Conservation (phyloP, 2,113 vertebrate genomes). For the Athene cunicularia region DNA sequence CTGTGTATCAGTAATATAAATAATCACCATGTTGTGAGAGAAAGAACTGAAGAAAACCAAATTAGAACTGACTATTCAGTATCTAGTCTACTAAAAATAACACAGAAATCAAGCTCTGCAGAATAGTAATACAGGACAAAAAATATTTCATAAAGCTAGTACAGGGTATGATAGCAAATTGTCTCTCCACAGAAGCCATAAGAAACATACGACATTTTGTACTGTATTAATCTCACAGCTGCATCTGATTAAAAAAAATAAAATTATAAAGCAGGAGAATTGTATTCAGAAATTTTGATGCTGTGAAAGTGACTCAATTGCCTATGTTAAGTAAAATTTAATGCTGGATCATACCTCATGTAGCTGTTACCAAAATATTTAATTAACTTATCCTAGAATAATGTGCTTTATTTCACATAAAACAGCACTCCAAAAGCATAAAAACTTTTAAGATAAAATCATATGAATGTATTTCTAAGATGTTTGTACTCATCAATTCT, state of each 20-base stretch:
- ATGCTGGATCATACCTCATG: not conserved
- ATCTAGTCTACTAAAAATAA: conserved; percentile 17
- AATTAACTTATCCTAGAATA: not conserved
- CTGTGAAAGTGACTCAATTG: not conserved
- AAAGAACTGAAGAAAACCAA: not conserved
- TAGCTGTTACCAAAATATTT: not conserved
- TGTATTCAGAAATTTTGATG: not conserved
- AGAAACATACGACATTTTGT: not conserved
- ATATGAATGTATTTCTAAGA: not conserved
- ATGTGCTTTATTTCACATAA: not conserved
- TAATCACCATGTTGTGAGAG: not conserved
- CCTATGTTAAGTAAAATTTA: not conserved
- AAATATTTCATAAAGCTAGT: not conserved
- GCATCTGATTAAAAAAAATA: not conserved
- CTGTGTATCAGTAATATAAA: not conserved
- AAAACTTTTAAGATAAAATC: not conserved
- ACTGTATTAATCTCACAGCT: not conserved
- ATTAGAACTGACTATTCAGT: conserved; percentile 1
- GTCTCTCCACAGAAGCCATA: not conserved
- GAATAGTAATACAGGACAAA: not conserved
- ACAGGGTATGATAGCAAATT: not conserved
- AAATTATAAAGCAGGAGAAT: not conserved
- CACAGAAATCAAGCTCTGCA: not conserved
- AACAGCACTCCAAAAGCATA: not conserved
- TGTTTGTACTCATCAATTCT: not conserved